These are phyloP conservation scores for Pristionchus pacificus DNA, from an alignment of 1,140 invertebrate genomes.

Conservation along the genomic window DNA sequence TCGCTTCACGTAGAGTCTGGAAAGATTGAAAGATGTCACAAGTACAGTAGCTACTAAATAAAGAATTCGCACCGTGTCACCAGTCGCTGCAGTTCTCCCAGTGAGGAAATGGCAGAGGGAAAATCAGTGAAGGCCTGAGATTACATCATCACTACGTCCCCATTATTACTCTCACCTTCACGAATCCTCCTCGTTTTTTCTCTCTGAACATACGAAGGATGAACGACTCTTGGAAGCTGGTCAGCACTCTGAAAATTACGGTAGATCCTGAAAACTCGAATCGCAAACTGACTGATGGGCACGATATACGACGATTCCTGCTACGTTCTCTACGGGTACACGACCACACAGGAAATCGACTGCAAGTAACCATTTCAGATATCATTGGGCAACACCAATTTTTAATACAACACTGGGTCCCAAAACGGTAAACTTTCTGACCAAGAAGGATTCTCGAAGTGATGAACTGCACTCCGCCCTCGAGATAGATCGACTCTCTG, in stretches of 20 bases:
- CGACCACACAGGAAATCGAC: constrained; percentile 86
- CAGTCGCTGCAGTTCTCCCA: constrained; percentile 52
- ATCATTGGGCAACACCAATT: no score
- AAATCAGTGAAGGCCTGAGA: constrained; percentile 48
- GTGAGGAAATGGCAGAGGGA: constrained; percentile 31
- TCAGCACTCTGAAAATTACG: constrained; percentile 39
- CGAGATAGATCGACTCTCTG: constrained; percentile 69
- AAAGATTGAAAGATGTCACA: no score
- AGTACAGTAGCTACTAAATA: no score
- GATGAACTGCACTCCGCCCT: constrained; percentile 86
- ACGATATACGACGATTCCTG: constrained; percentile 79
- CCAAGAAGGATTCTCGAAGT: constrained; percentile 83
- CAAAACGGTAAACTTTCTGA: not conserved
- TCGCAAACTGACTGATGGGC: constrained; percentile 69
- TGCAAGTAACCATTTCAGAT: no score
- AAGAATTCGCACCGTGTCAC: no score
- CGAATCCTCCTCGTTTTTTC: constrained; percentile 50
- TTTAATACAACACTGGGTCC: no score
- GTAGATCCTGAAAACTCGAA: not conserved
- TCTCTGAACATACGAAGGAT: constrained; percentile 55
- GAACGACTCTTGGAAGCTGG: constrained; percentile 52
- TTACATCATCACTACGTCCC: not conserved
- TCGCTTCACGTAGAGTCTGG: constrained; percentile 40
- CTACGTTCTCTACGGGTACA: constrained; percentile 80
- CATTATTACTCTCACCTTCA: constrained; percentile 29